Percentiles rank a stretch among this genome's conserved stretches.
Conservation (phyloP, 2,888 invertebrate genomes). For the Pocota personata region DNA sequence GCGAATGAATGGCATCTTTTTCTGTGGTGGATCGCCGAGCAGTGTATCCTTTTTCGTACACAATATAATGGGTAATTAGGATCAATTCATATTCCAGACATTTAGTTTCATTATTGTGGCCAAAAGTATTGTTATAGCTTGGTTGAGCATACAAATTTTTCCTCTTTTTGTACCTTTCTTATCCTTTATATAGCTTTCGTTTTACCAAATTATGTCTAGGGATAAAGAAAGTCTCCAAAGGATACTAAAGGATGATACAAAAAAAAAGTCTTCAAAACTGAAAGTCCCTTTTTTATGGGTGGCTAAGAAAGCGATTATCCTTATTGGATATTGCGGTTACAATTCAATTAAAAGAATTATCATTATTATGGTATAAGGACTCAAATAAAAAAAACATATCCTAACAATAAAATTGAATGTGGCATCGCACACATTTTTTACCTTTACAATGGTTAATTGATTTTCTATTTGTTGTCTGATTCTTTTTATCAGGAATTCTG, state of each 20-base stretch:
- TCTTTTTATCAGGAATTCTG: background rate
- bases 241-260: background rate
- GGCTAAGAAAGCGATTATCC: slow-evolving; percentile 17
- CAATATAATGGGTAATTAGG: slow-evolving; percentile 65
- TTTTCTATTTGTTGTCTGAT: background rate
- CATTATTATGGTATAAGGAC: background rate
- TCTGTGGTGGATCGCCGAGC: background rate
- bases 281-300: background rate
- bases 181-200: slow-evolving; percentile 10
- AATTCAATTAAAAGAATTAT: slow-evolving; percentile 46
- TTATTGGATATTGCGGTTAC: slow-evolving; percentile 37
- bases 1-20: slow-evolving; percentile 25
- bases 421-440: background rate
- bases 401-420: slow-evolving; percentile 5
- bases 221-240: slow-evolving; percentile 1
- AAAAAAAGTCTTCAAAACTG: background rate
- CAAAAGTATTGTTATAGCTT: slow-evolving; percentile 36
- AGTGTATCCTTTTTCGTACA: slow-evolving; percentile 35
- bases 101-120: slow-evolving; percentile 54
- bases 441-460: slow-evolving; percentile 8
- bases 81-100: slow-evolving; percentile 65
- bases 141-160: slow-evolving; percentile 21
- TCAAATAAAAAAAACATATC: background rate
- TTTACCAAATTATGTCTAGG: slow-evolving; percentile 13
- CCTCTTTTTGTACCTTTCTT: background rate